A percentile compares a stretch with the other conserved stretches of the same genome.
Conservation (phyloP, 2,113 vertebrate species). For the Machaerirhynchus nigripectus region DNA sequence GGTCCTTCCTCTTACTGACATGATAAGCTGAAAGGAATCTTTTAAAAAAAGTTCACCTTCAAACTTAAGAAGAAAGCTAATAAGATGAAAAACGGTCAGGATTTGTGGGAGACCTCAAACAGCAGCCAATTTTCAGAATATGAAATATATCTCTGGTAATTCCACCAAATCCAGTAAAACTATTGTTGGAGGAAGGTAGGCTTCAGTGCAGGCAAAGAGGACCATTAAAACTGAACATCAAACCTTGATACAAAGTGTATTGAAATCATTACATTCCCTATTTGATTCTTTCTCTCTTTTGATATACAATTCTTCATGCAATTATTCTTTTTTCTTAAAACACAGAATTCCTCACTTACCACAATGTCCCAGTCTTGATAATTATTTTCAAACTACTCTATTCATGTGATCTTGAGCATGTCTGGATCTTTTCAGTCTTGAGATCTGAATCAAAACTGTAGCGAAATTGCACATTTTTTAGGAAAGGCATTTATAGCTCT, state of each 20-base stretch:
- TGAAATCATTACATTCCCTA: not conserved
- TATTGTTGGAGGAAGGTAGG: not conserved
- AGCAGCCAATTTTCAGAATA: not conserved
- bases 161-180: not conserved
- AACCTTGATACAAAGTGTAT: not conserved
- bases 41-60: not conserved
- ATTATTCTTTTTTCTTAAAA: not conserved
- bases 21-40: not conserved
- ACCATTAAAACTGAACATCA: not conserved
- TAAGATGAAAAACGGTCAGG: not conserved
- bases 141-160: not conserved
- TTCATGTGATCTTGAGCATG: not conserved
- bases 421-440: not conserved
- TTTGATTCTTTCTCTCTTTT: not conserved
- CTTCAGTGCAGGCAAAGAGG: not conserved
- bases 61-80: not conserved
- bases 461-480: not conserved
- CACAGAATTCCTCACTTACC: not conserved
- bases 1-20: not conserved
- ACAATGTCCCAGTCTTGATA: not conserved
- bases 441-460: not conserved
- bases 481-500: not conserved
- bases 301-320: not conserved
- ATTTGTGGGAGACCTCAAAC: not conserved
- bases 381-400: not conserved